A percentile compares a stretch with the other conserved stretches of the same genome.
These are phyloP conservation scores for Pygmarrhopalites habei DNA, from an alignment of 1,140 invertebrate species.

Conservation along the genomic window DNA sequence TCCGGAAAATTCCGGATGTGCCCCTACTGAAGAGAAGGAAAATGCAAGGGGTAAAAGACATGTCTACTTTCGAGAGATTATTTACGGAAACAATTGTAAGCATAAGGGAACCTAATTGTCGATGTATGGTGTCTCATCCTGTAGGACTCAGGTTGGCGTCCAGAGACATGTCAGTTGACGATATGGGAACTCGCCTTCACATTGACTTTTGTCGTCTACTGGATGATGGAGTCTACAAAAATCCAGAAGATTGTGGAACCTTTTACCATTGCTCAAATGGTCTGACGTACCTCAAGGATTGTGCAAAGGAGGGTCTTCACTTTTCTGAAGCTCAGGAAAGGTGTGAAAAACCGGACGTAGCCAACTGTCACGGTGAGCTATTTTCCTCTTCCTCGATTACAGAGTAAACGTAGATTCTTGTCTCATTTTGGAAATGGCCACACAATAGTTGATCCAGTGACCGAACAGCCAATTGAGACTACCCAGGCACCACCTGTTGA, in stretches of 20 bases:
- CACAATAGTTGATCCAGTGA: no score
- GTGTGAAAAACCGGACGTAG: not conserved
- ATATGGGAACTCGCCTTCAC: not conserved
- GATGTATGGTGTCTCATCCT: no score
- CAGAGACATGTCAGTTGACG: no score
- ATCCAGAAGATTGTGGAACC: constrained; percentile 33
- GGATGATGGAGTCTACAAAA: constrained; percentile 27
- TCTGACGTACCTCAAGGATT: constrained; percentile 29
- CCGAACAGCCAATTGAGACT: no score
- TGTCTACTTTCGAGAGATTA: not conserved
- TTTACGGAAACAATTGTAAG: not conserved
- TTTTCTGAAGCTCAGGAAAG: constrained; percentile 13
- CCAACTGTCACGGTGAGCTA: constrained; percentile 1
- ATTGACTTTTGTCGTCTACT: not conserved
- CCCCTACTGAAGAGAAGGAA: not conserved
- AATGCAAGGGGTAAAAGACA: not conserved
- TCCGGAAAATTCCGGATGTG: not conserved
- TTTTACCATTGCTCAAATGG: constrained; percentile 40
- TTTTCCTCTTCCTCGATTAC: no score
- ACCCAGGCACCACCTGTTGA: no score
- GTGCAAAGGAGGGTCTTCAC: constrained; percentile 29
- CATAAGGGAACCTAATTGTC: not conserved
- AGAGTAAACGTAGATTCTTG: no score
- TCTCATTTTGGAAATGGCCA: no score
- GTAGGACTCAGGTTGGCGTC: no score